Base-by-base conservation (phyloP, 2,888 invertebrate genomes). In the Acleris cristana region DNA sequence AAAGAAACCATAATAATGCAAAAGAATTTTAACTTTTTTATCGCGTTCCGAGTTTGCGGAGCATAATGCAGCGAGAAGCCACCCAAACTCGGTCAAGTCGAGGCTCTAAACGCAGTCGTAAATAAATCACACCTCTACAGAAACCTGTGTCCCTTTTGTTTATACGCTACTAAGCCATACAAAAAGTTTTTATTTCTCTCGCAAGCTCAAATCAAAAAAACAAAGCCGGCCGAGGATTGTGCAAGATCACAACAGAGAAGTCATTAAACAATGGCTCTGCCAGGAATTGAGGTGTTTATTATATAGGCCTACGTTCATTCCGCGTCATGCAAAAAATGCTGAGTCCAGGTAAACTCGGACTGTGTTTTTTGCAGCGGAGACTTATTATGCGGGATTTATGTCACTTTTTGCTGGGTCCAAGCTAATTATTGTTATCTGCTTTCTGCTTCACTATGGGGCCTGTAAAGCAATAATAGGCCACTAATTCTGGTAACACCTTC, bases 311-410 rank as follows among this genome's bases (percentile, higher is more conserved):
- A 82, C 86, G 87, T 82, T 86, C 84, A 76, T 79, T 85, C 81
- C 81, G 79, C 86, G 84, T 86, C 84, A 83, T 79, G 86, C 86
- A 88, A 90, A 90, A 90, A 91, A 90, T 79, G 53, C 73, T 71
- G 74, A 77, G 76, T 79, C 79, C 92, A 92, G 92, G 92, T 92
- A 92, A 90, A 86, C 78, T 84, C 80, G 81, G 79, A 77, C 80
- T 76, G 73, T 73, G 77, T 86, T 89, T 91, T 90, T 90, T 90
- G 86, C 85, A 84, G 75, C 75, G 75, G 75, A 79, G 85, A 87
- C 89, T 91, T 92, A 92, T 91, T 91, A 92, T 92, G 89, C 87
- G 85, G 90, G 90, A 92, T 92, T 92, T 92, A 92, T 92, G 92
- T 90, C 92, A 90, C 87, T 92, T 92, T 92, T 91, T 92, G 88